phyloP scores from a whole-genome alignment of 2,113 vertebrate genomes.

The Rhagologus leucostigma region DNA sequence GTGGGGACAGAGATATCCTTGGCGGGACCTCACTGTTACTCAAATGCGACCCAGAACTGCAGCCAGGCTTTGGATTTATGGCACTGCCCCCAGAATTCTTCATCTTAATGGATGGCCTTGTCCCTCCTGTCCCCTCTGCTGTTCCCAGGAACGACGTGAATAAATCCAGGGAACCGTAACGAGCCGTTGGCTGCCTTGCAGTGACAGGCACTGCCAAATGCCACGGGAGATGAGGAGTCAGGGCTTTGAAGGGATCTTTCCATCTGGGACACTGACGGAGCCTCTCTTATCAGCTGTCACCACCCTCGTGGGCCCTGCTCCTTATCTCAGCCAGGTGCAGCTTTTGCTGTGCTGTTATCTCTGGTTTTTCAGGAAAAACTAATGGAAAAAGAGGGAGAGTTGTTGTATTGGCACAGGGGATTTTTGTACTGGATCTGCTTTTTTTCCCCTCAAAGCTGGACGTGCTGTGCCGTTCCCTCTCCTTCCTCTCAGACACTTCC shows the following conservation, averaged over 20 bases:
- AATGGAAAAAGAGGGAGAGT: not conserved
- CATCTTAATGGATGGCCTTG: not conserved
- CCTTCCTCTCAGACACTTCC: not conserved
- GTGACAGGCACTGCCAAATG: not conserved
- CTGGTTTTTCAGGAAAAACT: not conserved
- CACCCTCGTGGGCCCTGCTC: not conserved
- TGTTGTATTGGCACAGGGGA: not conserved
- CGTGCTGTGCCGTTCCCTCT: not conserved
- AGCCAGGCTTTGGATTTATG: not conserved
- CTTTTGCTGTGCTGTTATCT: not conserved
- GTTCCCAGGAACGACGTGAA: not conserved
- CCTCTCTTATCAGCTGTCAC: not conserved
- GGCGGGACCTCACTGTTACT: not conserved
- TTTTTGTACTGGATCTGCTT: not conserved
- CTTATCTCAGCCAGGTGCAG: not conserved
- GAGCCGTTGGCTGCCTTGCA: not conserved
- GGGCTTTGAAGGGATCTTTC: not conserved
- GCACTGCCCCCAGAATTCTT: not conserved
- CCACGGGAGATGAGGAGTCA: not conserved
- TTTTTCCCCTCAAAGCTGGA: rapidly evolving
- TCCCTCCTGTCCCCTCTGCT: not conserved
- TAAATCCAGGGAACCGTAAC: not conserved
- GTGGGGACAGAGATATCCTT: not conserved
- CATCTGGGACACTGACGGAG: not conserved
- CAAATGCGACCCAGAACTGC: not conserved